Evolutionary conservation across 2,797 vertebrate genomes (phyloP).

Genomic region (Hippoglossus hippoglossus): DNA sequence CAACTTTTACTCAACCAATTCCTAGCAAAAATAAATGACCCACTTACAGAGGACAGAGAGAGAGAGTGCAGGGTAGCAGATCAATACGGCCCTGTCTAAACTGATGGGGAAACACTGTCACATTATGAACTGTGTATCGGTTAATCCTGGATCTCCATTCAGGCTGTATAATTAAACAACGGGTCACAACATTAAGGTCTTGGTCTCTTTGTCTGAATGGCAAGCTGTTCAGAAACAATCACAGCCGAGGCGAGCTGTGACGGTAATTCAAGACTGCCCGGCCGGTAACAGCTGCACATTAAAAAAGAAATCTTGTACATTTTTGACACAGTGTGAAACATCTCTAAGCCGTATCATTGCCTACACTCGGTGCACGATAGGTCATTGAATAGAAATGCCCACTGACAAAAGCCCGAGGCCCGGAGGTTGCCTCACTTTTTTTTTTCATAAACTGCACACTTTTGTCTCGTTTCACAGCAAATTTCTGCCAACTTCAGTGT

Average conservation of each 20-base stretch:
- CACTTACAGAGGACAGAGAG: constrained; percentile 78
- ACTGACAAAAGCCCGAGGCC: constrained; percentile 81
- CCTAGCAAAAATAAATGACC: constrained; percentile 84
- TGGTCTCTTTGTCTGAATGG: constrained; percentile 42
- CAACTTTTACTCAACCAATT: constrained; percentile 81
- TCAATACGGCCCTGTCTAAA: constrained; percentile 64
- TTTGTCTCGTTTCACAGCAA: constrained; percentile 86
- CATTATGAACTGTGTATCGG: constrained; percentile 25
- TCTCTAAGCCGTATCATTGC: constrained; percentile 67
- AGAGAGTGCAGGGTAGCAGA: constrained; percentile 56
- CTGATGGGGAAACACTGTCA: constrained; percentile 34
- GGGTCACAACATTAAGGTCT: constrained; percentile 29
- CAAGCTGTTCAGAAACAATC: constrained; percentile 46
- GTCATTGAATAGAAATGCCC: constrained; percentile 79
- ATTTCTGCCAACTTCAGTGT: constrained; percentile 87
- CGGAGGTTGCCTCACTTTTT: constrained; percentile 83
- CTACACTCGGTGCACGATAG: constrained; percentile 67
- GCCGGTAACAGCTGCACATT: constrained; percentile 54
- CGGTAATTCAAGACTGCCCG: constrained; percentile 41
- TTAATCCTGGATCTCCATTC: constrained; percentile 54
- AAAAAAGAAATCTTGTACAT: constrained; percentile 25
- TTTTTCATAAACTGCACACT: constrained; percentile 83
- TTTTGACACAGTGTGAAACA: constrained; percentile 68
- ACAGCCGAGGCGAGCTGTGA: constrained; percentile 38
- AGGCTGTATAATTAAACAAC: constrained; percentile 44